A percentile compares a stretch with the other conserved stretches of the same genome.
Evolutionary conservation across 2,797 vertebrate species (phyloP).

Genomic region (Malacoctenus gilli): DNA sequence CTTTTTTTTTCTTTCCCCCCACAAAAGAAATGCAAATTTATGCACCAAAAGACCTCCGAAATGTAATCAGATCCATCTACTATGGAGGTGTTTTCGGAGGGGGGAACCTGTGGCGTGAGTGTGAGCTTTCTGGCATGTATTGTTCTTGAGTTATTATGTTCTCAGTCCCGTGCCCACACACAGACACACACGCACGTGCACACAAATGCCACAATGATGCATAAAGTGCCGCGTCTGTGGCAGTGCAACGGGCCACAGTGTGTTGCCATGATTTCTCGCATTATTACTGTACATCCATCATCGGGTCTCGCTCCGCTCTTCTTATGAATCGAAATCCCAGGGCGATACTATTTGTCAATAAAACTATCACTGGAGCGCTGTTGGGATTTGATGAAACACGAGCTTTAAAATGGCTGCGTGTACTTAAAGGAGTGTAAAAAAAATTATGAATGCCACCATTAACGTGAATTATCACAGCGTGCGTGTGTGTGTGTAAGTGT

Average conservation of each 20-base stretch:
- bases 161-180: slow-evolving; percentile 38
- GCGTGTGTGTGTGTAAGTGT: no score
- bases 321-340: slow-evolving; percentile 10
- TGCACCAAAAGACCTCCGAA: slow-evolving; percentile 28
- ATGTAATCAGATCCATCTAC: slow-evolving; percentile 49
- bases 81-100: slow-evolving; percentile 26
- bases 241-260: slow-evolving; percentile 17
- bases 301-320: slow-evolving; percentile 2
- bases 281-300: slow-evolving; percentile 21
- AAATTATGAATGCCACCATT: background rate
- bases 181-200: no score
- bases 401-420: slow-evolving; percentile 4
- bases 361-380: background rate
- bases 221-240: slow-evolving; percentile 16
- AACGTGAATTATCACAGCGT: slow-evolving; percentile 3
- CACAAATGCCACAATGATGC: slow-evolving; percentile 26
- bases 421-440: background rate
- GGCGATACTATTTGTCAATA: slow-evolving; percentile 11
- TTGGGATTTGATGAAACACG: background rate
- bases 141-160: slow-evolving; percentile 49
- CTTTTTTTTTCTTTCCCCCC: no score
- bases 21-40: slow-evolving; percentile 48
- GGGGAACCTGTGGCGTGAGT: slow-evolving; percentile 27
- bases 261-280: slow-evolving; percentile 5
- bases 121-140: slow-evolving; percentile 41